Evolutionary conservation across 1,140 invertebrate species (phyloP).

Genomic region (Papilio helenus): DNA sequence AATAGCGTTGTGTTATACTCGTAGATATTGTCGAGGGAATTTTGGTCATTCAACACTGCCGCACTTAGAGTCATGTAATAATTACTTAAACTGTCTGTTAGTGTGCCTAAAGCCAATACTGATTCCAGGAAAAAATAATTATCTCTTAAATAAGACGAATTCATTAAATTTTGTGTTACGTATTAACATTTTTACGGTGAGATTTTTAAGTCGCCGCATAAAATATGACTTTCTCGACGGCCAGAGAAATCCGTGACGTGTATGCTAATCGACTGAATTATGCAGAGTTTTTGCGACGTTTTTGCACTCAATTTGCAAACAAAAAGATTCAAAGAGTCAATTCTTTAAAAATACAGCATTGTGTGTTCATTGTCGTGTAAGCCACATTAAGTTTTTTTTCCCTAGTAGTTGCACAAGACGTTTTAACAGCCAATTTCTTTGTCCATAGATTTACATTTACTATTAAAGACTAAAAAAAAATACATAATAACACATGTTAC

Average conservation of each 20-base stretch:
- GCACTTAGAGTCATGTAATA: background rate
- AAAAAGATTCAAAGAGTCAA: slow-evolving; percentile 20
- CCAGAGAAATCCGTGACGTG: slow-evolving; percentile 41
- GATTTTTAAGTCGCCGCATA: slow-evolving; percentile 10
- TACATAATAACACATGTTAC: background rate
- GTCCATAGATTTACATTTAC: background rate
- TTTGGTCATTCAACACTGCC: no score
- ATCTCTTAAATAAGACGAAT: background rate
- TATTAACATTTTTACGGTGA: background rate
- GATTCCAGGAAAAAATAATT: background rate
- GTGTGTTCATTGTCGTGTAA: slow-evolving; percentile 3
- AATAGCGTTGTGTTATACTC: no score
- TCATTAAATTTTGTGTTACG: background rate
- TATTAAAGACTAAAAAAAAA: background rate
- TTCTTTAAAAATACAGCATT: background rate
- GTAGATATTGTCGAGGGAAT: no score
- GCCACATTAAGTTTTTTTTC: background rate
- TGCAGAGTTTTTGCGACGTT: slow-evolving; percentile 24
- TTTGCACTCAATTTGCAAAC: slow-evolving; percentile 20
- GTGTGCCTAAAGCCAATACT: background rate
- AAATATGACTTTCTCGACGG: slow-evolving; percentile 44
- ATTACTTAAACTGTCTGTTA: background rate
- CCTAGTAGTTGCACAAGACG: background rate
- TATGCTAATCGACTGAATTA: slow-evolving; percentile 36
- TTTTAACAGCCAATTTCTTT: background rate